These are phyloP conservation scores for Macroglossus sobrinus DNA, from an alignment of 2,113 vertebrate genomes.

Conservation along the genomic window DNA sequence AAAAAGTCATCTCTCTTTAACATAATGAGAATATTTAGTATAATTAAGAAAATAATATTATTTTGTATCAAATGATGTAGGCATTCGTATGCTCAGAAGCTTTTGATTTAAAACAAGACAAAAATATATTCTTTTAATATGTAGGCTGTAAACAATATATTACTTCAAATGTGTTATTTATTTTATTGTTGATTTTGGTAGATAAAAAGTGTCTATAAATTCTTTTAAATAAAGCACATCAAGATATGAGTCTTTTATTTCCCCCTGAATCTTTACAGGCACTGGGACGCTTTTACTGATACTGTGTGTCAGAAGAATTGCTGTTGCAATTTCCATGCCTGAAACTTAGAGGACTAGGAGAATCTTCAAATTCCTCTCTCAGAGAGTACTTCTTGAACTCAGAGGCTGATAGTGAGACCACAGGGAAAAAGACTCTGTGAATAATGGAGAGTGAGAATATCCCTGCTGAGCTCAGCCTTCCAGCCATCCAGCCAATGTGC, in stretches of 20 bases:
- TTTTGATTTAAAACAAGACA: neutral
- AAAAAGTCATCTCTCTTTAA: neutral
- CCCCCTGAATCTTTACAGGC: neutral
- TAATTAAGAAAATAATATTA: neutral
- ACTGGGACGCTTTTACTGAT: neutral
- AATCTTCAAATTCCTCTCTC: neutral
- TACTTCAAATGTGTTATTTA: neutral
- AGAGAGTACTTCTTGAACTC: neutral
- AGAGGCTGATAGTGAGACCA: neutral
- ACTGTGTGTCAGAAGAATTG: neutral
- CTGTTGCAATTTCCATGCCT: neutral
- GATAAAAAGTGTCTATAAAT: neutral
- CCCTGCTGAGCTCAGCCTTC: neutral
- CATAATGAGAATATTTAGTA: neutral
- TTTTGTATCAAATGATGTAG: neutral
- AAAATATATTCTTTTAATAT: neutral
- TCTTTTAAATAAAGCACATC: neutral
- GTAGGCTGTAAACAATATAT: neutral
- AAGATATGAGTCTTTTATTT: neutral
- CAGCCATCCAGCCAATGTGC: neutral
- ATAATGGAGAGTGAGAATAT: neutral
- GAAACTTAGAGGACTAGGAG: no score
- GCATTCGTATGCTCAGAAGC: neutral
- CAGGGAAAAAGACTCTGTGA: rapidly evolving
- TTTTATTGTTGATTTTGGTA: neutral